Conservation (phyloP, 2,113 vertebrate species). For the Paralichthys olivaceus region DNA sequence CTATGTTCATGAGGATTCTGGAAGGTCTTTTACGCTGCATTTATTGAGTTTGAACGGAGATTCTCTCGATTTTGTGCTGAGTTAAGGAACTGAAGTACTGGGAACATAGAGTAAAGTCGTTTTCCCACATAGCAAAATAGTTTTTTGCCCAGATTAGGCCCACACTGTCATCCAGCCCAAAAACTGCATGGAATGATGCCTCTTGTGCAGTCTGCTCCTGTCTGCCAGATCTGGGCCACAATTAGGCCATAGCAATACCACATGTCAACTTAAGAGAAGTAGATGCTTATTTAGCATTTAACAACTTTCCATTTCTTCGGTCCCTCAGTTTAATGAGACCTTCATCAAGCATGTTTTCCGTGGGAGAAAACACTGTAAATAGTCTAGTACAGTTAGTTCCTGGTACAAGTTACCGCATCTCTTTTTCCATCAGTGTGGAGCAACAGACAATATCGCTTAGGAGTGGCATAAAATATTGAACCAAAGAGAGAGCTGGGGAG, state of each 20-base stretch:
- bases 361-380: conserved; percentile 1
- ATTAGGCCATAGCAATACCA: neutral
- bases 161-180: no score
- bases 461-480: conserved; percentile 74
- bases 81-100: conserved; percentile 3
- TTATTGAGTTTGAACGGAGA: conserved; percentile 1
- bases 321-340: conserved; percentile 36
- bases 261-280: neutral
- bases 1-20: neutral
- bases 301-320: neutral
- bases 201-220: neutral
- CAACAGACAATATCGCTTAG: conserved; percentile 69
- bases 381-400: conserved; percentile 45
- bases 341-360: conserved; percentile 22
- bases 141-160: no score
- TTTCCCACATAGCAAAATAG: neutral
- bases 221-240: neutral
- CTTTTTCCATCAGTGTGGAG: conserved; percentile 56
- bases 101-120: conserved; percentile 10
- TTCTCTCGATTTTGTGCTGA: conserved; percentile 17
- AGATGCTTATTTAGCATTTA: conserved; percentile 17
- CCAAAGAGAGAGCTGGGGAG: conserved; percentile 43
- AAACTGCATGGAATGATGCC: no score
- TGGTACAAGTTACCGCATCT: conserved; percentile 33
- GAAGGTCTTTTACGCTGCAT: neutral